phyloP scores from a whole-genome alignment of 2,113 vertebrate genomes.

The Neodontobutis hainanensis region DNA sequence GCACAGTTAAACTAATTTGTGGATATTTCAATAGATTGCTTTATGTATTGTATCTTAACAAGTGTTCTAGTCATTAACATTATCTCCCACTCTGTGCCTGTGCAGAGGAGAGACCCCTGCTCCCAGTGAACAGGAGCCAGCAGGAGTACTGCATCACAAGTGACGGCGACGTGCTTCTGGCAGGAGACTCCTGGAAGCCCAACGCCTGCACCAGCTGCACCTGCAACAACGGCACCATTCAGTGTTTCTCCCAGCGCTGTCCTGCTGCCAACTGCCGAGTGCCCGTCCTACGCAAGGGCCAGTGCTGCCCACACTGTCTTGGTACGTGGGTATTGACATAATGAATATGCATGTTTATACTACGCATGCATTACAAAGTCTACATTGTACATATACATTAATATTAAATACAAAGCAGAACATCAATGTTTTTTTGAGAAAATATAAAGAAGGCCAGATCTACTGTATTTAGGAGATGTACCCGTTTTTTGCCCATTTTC shows the following conservation, averaged over 20 bases:
- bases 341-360: slow-evolving; percentile 4
- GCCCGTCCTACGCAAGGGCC: slow-evolving; percentile 82
- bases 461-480: no score
- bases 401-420: not conserved
- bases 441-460: not conserved
- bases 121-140: slow-evolving; percentile 76
- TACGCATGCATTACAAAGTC: not conserved
- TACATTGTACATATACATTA: not conserved
- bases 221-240: slow-evolving; percentile 80
- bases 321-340: slow-evolving; percentile 63
- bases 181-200: slow-evolving; percentile 82
- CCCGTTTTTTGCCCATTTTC: no score
- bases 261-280: slow-evolving; percentile 78
- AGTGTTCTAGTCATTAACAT: slow-evolving; percentile 2
- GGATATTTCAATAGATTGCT: no score
- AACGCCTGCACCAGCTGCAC: slow-evolving; percentile 84
- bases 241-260: slow-evolving; percentile 82
- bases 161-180: slow-evolving; percentile 79
- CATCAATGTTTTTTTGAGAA: not conserved
- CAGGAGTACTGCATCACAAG: slow-evolving; percentile 80
- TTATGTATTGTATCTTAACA: no score
- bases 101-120: slow-evolving; percentile 73
- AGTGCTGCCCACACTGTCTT: slow-evolving; percentile 84
- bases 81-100: slow-evolving; percentile 15
- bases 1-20: no score